phyloP scores from a whole-genome alignment of 1,140 invertebrate species.

The Centruroides vittatus region DNA sequence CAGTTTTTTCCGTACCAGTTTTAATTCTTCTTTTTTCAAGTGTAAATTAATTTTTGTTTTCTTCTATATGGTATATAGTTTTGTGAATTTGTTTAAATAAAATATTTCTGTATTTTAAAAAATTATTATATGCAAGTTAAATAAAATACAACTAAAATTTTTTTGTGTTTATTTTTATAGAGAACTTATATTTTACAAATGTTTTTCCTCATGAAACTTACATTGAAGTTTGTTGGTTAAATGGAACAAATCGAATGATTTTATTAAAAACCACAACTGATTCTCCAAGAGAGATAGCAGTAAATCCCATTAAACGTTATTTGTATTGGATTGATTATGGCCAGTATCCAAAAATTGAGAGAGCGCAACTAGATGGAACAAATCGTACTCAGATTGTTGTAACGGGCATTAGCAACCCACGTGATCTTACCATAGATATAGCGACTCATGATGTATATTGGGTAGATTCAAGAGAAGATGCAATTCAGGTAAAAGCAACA shows the following conservation, averaged over 20 bases:
- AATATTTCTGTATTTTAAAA: no score
- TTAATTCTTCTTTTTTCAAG: no score
- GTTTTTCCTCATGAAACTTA: slow-evolving; percentile 96
- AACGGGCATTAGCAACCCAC: slow-evolving; percentile 75
- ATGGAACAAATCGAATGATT: slow-evolving; percentile 81
- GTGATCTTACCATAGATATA: slow-evolving; percentile 88
- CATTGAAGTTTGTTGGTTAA: slow-evolving; percentile 82
- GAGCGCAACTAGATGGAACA: slow-evolving; percentile 72
- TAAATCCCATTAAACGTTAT: slow-evolving; percentile 85
- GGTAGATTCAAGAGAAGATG: slow-evolving; percentile 88
- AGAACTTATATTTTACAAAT: slow-evolving; percentile 94
- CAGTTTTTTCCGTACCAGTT: no score
- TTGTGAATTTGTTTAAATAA: no score
- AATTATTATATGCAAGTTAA: no score
- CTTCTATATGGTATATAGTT: no score
- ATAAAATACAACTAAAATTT: no score
- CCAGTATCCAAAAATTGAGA: slow-evolving; percentile 88
- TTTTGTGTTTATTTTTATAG: slow-evolving; percentile 18
- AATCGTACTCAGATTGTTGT: slow-evolving; percentile 77
- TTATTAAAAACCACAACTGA: slow-evolving; percentile 83
- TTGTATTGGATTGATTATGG: slow-evolving; percentile 98
- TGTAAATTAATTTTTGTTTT: no score
- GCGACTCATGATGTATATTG: slow-evolving; percentile 90
- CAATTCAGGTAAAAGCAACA: slow-evolving; percentile 74
- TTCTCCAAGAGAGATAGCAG: slow-evolving; percentile 81